Conservation (phyloP, 2,113 vertebrate species). For the Solenodon paradoxus region DNA sequence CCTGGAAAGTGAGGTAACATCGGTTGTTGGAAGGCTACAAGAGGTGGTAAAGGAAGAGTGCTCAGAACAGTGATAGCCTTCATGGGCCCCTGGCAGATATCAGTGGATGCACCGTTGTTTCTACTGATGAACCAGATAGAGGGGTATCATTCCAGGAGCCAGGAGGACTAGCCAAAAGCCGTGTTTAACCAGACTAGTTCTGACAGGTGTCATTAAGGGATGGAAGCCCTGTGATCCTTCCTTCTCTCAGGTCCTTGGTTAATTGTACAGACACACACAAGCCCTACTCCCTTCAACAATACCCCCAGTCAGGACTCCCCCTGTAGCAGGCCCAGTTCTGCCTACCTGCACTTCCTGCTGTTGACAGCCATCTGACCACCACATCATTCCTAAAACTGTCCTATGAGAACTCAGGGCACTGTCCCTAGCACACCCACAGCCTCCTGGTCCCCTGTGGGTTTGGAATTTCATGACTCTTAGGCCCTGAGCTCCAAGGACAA, state of each 20-base stretch:
- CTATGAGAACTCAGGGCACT: neutral
- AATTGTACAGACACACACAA: neutral
- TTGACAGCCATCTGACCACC: neutral
- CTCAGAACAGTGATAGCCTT: neutral
- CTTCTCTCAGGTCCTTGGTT: neutral
- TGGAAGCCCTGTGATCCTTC: neutral
- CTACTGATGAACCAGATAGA: neutral
- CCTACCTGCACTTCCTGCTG: neutral
- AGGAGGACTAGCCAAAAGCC: neutral
- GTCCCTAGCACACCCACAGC: neutral
- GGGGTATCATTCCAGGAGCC: neutral
- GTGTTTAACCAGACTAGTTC: neutral
- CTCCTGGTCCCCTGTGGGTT: neutral
- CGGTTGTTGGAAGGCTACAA: neutral
- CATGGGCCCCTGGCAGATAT: neutral
- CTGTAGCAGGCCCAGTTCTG: neutral
- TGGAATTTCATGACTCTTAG: neutral
- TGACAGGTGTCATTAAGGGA: neutral
- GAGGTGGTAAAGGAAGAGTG: neutral
- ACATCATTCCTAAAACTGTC: neutral
- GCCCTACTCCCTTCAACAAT: neutral
- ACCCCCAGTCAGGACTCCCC: neutral
- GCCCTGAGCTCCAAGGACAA: neutral
- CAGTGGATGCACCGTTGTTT: accelerated
- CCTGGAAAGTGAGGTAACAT: neutral